phyloP scores from a whole-genome alignment of 2,888 invertebrate species.

The Polia nebulosa region DNA sequence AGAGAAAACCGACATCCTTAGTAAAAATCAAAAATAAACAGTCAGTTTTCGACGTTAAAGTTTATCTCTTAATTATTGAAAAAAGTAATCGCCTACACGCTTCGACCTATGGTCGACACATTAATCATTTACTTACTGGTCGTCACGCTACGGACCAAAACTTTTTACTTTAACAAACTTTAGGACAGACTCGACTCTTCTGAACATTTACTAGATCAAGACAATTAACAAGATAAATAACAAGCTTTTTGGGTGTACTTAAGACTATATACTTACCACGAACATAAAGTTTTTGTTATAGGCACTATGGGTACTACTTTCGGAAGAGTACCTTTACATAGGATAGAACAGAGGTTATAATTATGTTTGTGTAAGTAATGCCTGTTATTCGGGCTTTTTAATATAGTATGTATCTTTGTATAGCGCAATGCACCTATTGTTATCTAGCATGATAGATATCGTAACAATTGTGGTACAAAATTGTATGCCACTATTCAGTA shows the following conservation, averaged over 20 bases:
- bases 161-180: constrained; percentile 56
- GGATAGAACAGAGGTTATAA: background rate
- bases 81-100: constrained; percentile 41
- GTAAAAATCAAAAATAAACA: background rate
- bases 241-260: constrained; percentile 51
- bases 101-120: constrained; percentile 18
- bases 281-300: constrained; percentile 21
- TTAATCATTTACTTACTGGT: constrained; percentile 51
- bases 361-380: background rate
- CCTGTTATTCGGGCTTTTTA: background rate
- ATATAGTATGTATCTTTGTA: background rate
- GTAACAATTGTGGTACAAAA: background rate
- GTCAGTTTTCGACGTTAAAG: constrained; percentile 1
- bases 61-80: constrained; percentile 25
- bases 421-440: background rate
- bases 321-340: constrained; percentile 1
- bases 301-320: constrained; percentile 1
- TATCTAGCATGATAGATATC: background rate
- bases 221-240: constrained; percentile 62
- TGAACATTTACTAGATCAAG: constrained; percentile 55
- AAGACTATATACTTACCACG: constrained; percentile 4
- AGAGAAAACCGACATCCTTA: background rate
- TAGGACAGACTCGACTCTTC: constrained; percentile 47
- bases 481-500: background rate
- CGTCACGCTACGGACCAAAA: constrained; percentile 36